Conservation (phyloP, 2,888 invertebrate species). For the Pandemis cinnamomeana region DNA sequence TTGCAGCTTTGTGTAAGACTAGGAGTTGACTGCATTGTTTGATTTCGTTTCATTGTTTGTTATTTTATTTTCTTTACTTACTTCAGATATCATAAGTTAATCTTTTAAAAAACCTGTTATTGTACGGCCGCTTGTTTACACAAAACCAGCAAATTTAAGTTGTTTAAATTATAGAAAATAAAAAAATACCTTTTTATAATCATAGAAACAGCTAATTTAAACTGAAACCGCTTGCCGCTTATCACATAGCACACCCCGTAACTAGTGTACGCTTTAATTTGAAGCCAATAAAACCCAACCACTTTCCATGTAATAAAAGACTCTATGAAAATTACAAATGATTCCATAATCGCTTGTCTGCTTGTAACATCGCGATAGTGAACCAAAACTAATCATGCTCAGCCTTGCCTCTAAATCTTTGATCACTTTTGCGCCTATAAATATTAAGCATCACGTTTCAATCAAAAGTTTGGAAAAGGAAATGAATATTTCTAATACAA, state of each 20-base stretch:
- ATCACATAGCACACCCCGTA: constrained; percentile 13
- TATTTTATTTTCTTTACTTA: too few species aligned
- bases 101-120: too few species aligned
- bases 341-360: constrained; percentile 39
- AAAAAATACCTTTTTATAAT: too few species aligned
- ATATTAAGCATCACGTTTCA: constrained; percentile 32
- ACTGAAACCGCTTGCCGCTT: constrained; percentile 8
- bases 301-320: constrained; percentile 39
- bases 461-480: constrained; percentile 29
- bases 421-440: constrained; percentile 36
- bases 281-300: constrained; percentile 41
- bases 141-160: too few species aligned
- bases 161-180: too few species aligned
- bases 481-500: constrained; percentile 6
- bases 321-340: constrained; percentile 40
- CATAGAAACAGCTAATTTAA: too few species aligned
- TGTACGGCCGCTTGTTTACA: too few species aligned
- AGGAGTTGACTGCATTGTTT: too few species aligned
- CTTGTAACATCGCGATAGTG: constrained; percentile 19
- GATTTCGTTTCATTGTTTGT: too few species aligned
- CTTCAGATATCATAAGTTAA: too few species aligned
- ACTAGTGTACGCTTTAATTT: constrained; percentile 43
- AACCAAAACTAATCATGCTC: constrained; percentile 42
- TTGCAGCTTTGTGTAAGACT: too few species aligned
- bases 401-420: constrained; percentile 33